Base-by-base conservation (phyloP, 2,113 vertebrate genomes). In the Machaerirhynchus nigripectus region DNA sequence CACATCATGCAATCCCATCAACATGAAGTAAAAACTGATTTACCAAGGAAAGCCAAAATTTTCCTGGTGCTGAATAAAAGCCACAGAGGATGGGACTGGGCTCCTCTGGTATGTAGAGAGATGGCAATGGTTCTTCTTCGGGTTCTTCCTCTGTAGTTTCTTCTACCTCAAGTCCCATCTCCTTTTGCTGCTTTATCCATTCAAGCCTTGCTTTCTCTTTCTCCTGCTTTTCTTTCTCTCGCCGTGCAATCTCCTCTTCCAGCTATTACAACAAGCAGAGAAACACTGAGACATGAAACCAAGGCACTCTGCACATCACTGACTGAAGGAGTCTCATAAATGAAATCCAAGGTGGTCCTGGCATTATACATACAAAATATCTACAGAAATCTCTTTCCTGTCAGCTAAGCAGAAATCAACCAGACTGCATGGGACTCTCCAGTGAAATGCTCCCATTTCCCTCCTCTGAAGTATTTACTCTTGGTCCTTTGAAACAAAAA, bases 31-130 rank as follows among this genome's bases (percentile, higher is more conserved):
- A 86, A 78, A 89, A 73, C 13, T 63, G 59, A 87, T 95, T 95
- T 98, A 99, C 99, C 98, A 99, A 89, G n/a, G 99, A 99, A 55
- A 99, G 97, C 99, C 99, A 99, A 97, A 99, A 99, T 79, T 97
- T 98, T 59, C 98, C 98, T 42, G 99, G 98, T 59, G 81, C 74
- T 56, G 99, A 99, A 94, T 99, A 99, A 98, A 99, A 99, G 26
- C 99, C 99, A 88, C 98, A 99, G 59, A 98, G 97, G 49, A 99
- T 97, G 18, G 98, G 98, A 96, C 99, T 99, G 46, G 99, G 98
- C 17, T 97, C 96, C 20, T 98, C 83, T 19, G 99, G 99, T 50
- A 98, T 86, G 70, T 98, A 98, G 57, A 99, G 83, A 30, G 97
- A 20, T 4, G 99, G 98, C 40, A 99, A 92, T 33, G 98, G 98